Base-by-base conservation (phyloP, 2,888 invertebrate genomes). In the Trypoxylon attenuatum region DNA sequence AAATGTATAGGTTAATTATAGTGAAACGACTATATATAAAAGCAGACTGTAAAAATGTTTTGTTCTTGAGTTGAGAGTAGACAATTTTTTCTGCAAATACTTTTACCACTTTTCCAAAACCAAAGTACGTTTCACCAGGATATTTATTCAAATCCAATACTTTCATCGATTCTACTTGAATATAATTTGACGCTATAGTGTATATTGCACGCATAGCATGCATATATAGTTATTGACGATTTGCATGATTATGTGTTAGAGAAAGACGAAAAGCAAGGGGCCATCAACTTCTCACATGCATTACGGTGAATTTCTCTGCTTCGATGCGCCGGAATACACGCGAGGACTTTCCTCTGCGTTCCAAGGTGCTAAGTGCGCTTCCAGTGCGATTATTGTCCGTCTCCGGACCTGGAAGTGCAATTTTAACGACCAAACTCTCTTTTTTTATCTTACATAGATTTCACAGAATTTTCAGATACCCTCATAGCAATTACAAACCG, bases 271-370 rank as follows among this genome's bases (percentile, higher is more conserved):
- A 45, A 42, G 18, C 8, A 10, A 5, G 42, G 19, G 2, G n/a
- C n/a, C 21, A 56, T 25, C 41, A 22, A 33, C 43, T 58, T 63
- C 54, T 54, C 50, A 42, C 51, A 29, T 42, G 25, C 50, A 27
- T 52, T 51, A 39, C 51, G 50, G 45, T 41, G 70, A 50, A 22
- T 50, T 65, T 69, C 68, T 56, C 59, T 55, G 50, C 5, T 13
- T 46, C 33, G 49, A 27, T 25, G 39, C 52, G 22, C 38, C 33
- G 27, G 27, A 27, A 22, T 42, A 53, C 45, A 39, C 53, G 16
- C 3, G 45, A 16, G 25, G 39, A 27, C 63, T 58, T 22, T 62
- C 45, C 27, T 45, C 46, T 29, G 38, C 22, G 41, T 39, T 55
- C 19, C 18, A 46, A 5, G 29, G 5, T 21, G 10, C 1, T 33